Evolutionary conservation across 2,113 vertebrate genomes (phyloP), one percentile per base, ranked within the genome.

Genomic region (Passer domesticus): DNA sequence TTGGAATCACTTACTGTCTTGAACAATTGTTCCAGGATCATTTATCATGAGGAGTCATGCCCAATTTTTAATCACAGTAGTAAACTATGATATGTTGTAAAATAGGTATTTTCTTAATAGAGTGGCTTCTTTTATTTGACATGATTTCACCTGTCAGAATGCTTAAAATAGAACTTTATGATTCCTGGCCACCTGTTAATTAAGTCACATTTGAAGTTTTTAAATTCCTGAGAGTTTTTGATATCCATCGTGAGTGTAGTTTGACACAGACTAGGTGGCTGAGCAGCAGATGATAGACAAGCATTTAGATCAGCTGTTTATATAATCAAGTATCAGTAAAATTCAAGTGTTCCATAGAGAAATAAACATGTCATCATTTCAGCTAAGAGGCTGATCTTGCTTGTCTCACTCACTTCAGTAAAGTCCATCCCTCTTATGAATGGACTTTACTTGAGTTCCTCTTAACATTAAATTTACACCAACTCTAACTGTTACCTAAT

Each of bases 181-280:
- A 68, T 82, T 89, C 11, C 27, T 80, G 23, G 19, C 6, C 17
- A 76, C 8, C 20, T 76, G 18, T 66, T 85, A 85, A 49, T 37
- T 53, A 72, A 30, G 56, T 80, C 24, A 39, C 16, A 19, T 55
- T 66, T 43, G 49, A 15, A 63, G 33, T 11, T 62, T 77, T 63
- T 63, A 74, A 87, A 66, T 13, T 69, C 6, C 18, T 73, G 55
- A 79, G 25, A 50, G 76, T 55, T 76, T 63, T 16, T 69, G 9
- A 18, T 50, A 15, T 22, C 35, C 13, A 11, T 83, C 0, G 0
- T 10, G 4, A 28, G 9, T n/a, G 20, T 24, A 49, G 24, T 41
- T 91, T 78, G 69, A 27, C 22, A 50, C 16, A 75, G 30, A 56
- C 37, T 56, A 49, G 13, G 25, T 55, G 46, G 9, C 19, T 80